Evolutionary conservation across 2,888 invertebrate genomes (phyloP).

Genomic region (Ennomos quercinarius): DNA sequence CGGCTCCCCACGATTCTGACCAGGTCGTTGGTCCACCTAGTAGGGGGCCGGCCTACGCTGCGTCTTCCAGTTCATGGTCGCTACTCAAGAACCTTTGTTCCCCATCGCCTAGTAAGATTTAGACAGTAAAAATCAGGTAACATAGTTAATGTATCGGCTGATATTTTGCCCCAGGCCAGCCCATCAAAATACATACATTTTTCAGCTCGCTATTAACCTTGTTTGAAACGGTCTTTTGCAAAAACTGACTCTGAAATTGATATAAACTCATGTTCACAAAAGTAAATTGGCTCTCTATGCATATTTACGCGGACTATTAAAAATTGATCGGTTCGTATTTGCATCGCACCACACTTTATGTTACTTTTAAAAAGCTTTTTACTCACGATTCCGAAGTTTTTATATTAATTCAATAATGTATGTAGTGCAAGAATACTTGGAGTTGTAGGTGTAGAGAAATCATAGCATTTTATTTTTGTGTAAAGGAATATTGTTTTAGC

Average conservation of each 20-base stretch:
- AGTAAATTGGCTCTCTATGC: constrained; percentile 64
- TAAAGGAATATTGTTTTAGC: too few relatives aligned
- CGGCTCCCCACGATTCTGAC: too few relatives aligned
- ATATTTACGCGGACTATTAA: constrained; percentile 66
- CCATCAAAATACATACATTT: constrained; percentile 36
- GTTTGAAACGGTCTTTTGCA: constrained; percentile 60
- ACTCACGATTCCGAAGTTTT: constrained; percentile 12
- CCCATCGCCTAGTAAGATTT: too few relatives aligned
- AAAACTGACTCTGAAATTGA: constrained; percentile 64
- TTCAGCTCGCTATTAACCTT: constrained; percentile 51
- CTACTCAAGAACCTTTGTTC: too few relatives aligned
- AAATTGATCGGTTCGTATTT: constrained; percentile 60
- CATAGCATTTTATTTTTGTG: too few relatives aligned
- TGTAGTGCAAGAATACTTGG: constrained; percentile 1
- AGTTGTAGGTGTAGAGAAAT: neutral
- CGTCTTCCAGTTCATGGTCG: too few relatives aligned
- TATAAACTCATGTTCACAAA: constrained; percentile 64
- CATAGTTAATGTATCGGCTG: neutral
- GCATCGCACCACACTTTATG: constrained; percentile 55
- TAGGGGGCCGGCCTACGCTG: too few relatives aligned
- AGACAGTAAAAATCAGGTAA: too few relatives aligned
- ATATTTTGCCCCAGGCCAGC: neutral
- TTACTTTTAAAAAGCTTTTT: constrained; percentile 42
- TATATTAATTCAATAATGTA: constrained; percentile 15
- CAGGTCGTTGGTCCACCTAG: too few relatives aligned